Conservation (phyloP, 1,140 invertebrate species). For the Tetramorium parvispinum region DNA sequence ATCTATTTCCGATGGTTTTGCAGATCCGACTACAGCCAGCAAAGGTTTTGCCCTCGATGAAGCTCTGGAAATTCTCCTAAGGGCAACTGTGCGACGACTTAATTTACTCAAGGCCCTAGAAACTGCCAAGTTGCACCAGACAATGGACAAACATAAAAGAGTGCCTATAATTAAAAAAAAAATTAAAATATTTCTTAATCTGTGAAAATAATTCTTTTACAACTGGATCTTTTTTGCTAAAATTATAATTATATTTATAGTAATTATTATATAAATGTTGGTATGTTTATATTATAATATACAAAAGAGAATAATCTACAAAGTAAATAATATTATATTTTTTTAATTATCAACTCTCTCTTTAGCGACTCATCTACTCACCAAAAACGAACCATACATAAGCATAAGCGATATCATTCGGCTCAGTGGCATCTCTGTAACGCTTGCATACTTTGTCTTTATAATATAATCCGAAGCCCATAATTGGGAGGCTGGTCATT, state of each 20-base stretch:
- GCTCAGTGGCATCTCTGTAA: conserved; percentile 89
- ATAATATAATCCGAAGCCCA: conserved; percentile 93
- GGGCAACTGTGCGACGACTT: conserved; percentile 83
- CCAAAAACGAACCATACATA: conserved; percentile 92
- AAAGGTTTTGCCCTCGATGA: conserved; percentile 81
- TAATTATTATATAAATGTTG: neutral
- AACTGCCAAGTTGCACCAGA: conserved; percentile 93
- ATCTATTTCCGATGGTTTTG: conserved; percentile 78
- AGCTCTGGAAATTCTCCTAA: conserved; percentile 80
- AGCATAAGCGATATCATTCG: conserved; percentile 90
- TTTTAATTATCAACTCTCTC: neutral
- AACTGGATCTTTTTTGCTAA: neutral
- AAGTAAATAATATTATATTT: neutral
- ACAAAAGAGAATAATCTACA: neutral
- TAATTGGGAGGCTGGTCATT: conserved; percentile 91
- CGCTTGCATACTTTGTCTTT: conserved; percentile 88
- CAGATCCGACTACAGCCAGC: conserved; percentile 76
- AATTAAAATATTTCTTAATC: neutral
- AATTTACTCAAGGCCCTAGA: conserved; percentile 91
- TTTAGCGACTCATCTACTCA: conserved; percentile 81
- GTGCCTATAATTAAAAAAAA: conserved; percentile 87
- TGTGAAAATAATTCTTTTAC: neutral
- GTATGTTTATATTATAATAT: neutral
- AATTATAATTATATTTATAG: neutral
- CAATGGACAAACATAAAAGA: conserved; percentile 90